A percentile compares a stretch with the other conserved stretches of the same genome.
phyloP scores from a whole-genome alignment of 35 echinoderm and acorn worm genomes.

The Nesometra sesokonis region DNA sequence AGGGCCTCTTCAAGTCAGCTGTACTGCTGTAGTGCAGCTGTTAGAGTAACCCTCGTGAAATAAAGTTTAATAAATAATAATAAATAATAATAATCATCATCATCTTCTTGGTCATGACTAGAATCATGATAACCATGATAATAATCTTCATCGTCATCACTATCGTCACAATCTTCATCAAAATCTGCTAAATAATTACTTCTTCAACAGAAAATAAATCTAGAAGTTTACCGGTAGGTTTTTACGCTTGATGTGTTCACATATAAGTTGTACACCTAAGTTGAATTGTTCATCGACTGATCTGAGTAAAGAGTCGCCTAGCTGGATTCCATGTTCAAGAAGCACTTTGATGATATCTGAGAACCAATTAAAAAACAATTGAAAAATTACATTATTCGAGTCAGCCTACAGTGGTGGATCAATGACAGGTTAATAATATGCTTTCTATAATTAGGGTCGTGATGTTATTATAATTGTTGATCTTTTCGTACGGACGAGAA shows the following conservation, averaged over 20 bases:
- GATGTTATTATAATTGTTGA: no score
- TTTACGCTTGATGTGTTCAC: slow-evolving; percentile 90
- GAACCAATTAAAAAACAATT: not conserved
- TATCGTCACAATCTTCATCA: no score
- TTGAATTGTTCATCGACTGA: slow-evolving; percentile 88
- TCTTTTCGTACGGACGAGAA: no score
- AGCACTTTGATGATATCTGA: slow-evolving; percentile 94
- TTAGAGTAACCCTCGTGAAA: no score
- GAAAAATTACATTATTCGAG: not conserved
- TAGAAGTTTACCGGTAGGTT: slow-evolving; percentile 63
- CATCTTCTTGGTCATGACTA: not conserved
- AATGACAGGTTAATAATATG: no score
- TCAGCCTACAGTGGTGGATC: no score
- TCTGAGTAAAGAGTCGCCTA: slow-evolving; percentile 82
- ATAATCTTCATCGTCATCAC: not conserved
- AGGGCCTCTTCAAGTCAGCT: no score
- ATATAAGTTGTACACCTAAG: slow-evolving; percentile 68
- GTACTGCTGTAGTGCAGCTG: no score
- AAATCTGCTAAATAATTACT: no score
- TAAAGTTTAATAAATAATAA: no score
- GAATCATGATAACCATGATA: not conserved
- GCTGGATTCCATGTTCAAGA: slow-evolving; percentile 70
- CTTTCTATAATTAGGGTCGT: no score
- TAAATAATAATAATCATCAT: not conserved
- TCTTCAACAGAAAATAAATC: no score